These are phyloP conservation scores for Excalfactoria chinensis DNA, from an alignment of 2,113 vertebrate genomes.

Conservation along the genomic window DNA sequence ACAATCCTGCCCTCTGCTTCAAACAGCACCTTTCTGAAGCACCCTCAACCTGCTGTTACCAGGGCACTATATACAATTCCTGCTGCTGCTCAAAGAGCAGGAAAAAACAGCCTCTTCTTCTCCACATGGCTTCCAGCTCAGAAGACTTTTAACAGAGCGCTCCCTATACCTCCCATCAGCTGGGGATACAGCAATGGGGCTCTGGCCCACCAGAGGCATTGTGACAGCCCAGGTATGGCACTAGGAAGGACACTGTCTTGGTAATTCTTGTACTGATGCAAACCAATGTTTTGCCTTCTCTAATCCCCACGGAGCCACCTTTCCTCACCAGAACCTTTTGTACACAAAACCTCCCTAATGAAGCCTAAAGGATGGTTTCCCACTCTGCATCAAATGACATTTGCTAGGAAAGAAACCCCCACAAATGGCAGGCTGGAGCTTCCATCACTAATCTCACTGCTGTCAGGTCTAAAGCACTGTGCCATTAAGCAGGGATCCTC, in stretches of 20 bases:
- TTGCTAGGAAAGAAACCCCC: not conserved
- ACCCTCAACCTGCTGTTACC: not conserved
- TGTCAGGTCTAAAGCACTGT: not conserved
- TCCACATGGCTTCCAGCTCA: not conserved
- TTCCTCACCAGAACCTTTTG: constrained; percentile 37
- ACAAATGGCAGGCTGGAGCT: not conserved
- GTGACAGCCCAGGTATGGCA: not conserved
- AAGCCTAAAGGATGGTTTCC: constrained; percentile 52
- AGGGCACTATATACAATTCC: not conserved
- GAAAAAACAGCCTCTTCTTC: not conserved
- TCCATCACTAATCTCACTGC: constrained; percentile 29
- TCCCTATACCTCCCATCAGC: not conserved
- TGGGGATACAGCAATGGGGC: constrained; percentile 2
- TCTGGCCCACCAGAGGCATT: not conserved
- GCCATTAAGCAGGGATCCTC: constrained; percentile 44
- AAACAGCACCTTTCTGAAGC: not conserved
- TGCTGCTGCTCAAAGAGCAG: not conserved
- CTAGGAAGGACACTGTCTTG: constrained; percentile 4
- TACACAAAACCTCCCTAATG: constrained; percentile 34
- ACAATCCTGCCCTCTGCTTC: not conserved
- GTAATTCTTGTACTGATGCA: not conserved
- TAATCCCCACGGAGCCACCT: constrained; percentile 63
- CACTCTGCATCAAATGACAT: constrained; percentile 61
- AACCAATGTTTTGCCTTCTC: constrained; percentile 15
- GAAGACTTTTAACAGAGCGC: not conserved